These are phyloP conservation scores for Sebastes matsubarae DNA, from an alignment of 2,797 vertebrate species.

Conservation along the genomic window DNA sequence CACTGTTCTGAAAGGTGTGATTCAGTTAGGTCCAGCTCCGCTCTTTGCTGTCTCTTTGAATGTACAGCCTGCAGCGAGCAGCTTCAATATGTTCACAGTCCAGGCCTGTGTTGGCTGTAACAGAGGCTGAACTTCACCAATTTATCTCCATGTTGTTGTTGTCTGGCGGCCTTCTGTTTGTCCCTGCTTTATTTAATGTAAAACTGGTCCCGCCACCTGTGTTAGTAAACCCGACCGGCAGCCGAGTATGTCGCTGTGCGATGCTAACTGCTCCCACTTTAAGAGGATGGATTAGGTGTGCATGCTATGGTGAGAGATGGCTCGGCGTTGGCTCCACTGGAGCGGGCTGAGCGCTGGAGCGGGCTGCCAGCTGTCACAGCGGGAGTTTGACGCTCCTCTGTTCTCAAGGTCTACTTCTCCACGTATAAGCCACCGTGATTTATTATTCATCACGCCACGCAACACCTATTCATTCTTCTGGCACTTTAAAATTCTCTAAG, in stretches of 20 bases:
- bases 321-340: constrained; percentile 15
- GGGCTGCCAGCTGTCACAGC: constrained; percentile 64
- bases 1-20: background rate
- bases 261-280: constrained; percentile 44
- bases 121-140: constrained; percentile 45
- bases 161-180: constrained; percentile 68
- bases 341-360: constrained; percentile 30
- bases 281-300: constrained; percentile 63
- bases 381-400: constrained; percentile 61
- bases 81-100: constrained; percentile 3
- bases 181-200: constrained; percentile 54
- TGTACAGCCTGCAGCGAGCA: background rate
- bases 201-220: constrained; percentile 55
- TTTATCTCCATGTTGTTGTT: constrained; percentile 71
- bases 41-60: background rate
- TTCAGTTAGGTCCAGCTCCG: background rate
- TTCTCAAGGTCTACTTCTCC: constrained; percentile 70
- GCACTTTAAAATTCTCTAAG: constrained; percentile 72
- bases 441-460: constrained; percentile 74
- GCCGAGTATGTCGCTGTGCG: constrained; percentile 16
- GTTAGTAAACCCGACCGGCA: constrained; percentile 46
- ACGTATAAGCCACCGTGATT: constrained; percentile 59
- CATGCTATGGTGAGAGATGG: constrained; percentile 24
- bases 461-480: constrained; percentile 71
- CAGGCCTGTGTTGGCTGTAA: constrained; percentile 7